Base-by-base conservation (phyloP, 2,113 vertebrate species). In the Myodes glareolus region DNA sequence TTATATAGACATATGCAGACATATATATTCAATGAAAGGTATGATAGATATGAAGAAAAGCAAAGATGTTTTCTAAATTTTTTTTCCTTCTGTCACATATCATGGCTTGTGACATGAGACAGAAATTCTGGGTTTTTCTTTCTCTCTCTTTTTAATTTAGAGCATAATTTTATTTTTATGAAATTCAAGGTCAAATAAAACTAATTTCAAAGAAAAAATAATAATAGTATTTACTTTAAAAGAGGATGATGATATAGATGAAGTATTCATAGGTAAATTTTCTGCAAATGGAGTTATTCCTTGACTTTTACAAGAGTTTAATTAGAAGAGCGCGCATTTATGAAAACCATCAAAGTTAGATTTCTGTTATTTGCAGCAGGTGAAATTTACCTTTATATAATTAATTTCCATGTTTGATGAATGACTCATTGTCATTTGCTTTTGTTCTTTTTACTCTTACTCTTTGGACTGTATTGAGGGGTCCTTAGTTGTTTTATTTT, bases 271-370 rank as follows among this genome's bases (percentile, higher is more conserved):
- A n/a, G 13, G 12, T 13, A 94, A 78, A 3, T 63, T 63, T 93
- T 93, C 42, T 82, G 13, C 16, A 77, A 23, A 5, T 13, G 81
- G 4, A 45, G 21, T 77, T 39, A n/a, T 67, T 50, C 63, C 3
- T 86, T 77, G 1, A 0, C 67, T 12, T 10, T 92, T n/a, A 61
- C 1, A 23, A 90, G 55, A 16, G 7, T 87, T 42, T 61, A 31
- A 10, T 19, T 52, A 39, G 14, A 58, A 82, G 23, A 45, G 47
- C 73, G 3, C 90, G 8, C 9, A 58, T 89, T 63, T 73, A 91
- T 16, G 85, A 36, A 91, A 84, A 33, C 16, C 9, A 77, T 70
- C 33, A 92, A 88, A 90, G 92, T 75, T 91, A 94, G 12, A 87
- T 61, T 3, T 78, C 17, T 92, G 8, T 2, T 80, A 36, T 94